These are phyloP conservation scores for Macrophya alboannulata DNA, from an alignment of 2,888 invertebrate species.

Conservation along the genomic window DNA sequence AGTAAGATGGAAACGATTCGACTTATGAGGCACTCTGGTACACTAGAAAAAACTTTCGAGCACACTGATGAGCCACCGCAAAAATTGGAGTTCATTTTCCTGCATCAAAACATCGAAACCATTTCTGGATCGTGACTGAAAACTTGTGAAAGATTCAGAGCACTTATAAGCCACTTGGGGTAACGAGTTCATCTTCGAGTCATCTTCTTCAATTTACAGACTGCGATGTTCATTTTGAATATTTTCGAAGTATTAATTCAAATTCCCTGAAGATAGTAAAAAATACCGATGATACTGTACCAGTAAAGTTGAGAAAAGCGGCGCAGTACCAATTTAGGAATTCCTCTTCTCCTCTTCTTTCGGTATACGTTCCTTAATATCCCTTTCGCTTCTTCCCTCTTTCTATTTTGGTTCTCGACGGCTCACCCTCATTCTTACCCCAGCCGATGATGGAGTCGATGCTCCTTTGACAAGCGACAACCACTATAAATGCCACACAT, in stretches of 20 bases:
- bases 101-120: background rate
- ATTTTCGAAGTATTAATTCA: background rate
- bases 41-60: background rate
- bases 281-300: background rate
- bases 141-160: background rate
- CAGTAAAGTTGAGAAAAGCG: background rate
- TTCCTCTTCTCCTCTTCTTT: conserved; percentile 28
- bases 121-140: background rate
- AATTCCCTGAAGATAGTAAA: background rate
- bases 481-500: conserved; percentile 18
- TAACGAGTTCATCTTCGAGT: background rate
- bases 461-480: conserved; percentile 14
- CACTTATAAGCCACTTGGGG: background rate
- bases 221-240: background rate
- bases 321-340: background rate
- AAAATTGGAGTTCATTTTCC: background rate
- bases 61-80: background rate
- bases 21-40: background rate
- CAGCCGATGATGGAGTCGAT: conserved; percentile 16
- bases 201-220: background rate
- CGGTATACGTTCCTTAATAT: conserved; percentile 10
- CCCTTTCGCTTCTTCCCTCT: conserved; percentile 15
- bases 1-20: background rate
- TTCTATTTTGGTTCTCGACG: conserved; percentile 59
- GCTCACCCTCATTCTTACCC: conserved; percentile 56